A percentile compares a stretch with the other conserved stretches of the same genome.
Conservation (phyloP, 2,797 vertebrate genomes). For the Tangara arthus region DNA sequence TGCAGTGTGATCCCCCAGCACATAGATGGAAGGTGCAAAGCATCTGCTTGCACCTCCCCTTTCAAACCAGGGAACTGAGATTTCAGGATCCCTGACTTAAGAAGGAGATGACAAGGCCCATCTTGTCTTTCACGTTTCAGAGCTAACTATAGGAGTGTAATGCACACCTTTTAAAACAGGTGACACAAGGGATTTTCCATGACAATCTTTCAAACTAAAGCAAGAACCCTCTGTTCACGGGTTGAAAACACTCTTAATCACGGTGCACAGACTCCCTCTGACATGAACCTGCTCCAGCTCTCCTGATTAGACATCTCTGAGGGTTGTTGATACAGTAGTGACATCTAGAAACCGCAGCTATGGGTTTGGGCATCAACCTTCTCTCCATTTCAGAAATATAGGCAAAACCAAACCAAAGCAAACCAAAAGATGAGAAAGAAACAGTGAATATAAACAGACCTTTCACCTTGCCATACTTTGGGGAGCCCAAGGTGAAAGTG, state of each 20-base stretch:
- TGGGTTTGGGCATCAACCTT: neutral
- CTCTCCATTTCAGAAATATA: neutral
- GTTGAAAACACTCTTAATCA: conserved; percentile 17
- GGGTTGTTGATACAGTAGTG: neutral
- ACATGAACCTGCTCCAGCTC: neutral
- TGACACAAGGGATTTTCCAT: neutral
- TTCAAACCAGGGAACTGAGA: neutral
- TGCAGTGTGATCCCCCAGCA: fast-evolving
- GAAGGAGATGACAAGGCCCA: neutral
- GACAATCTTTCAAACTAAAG: conserved; percentile 16
- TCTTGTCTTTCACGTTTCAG: neutral
- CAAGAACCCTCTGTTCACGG: neutral
- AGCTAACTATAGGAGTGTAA: conserved; percentile 14
- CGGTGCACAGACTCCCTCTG: neutral
- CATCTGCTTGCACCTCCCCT: neutral
- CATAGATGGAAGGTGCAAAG: neutral
- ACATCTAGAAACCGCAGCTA: neutral
- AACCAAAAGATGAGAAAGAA: neutral
- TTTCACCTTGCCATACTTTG: neutral
- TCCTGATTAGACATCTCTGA: neutral
- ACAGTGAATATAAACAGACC: neutral
- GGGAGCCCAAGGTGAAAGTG: neutral
- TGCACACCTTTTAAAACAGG: neutral
- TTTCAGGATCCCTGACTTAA: neutral
- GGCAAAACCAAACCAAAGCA: neutral